Conservation (phyloP, 2,113 vertebrate species). For the Cranoglanis bouderius region DNA sequence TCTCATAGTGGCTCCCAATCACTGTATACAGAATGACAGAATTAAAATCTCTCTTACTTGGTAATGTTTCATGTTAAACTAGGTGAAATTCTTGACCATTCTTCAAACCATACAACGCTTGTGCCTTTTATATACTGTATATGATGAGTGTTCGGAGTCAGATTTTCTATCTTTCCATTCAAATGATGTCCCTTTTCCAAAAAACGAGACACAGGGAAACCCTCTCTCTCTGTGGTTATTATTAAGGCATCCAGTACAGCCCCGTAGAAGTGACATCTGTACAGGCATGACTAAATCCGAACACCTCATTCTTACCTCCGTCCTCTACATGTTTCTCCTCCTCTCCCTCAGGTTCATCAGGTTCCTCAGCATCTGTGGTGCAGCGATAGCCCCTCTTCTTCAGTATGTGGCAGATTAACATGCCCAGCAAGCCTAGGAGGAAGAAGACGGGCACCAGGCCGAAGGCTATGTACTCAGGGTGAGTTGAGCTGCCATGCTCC, state of each 20-base stretch:
- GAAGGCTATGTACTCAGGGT: conserved; percentile 79
- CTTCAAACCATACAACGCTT: background rate
- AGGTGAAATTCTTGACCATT: background rate
- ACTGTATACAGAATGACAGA: background rate
- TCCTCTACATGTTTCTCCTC: conserved; percentile 74
- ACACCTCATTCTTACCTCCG: conserved; percentile 73
- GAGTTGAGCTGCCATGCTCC: fast-evolving
- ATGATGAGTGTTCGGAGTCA: background rate
- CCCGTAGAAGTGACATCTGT: background rate
- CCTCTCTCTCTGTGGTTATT: background rate
- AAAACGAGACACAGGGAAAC: no score
- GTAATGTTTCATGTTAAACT: background rate
- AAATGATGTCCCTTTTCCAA: background rate
- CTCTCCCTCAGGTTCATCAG: conserved; percentile 68
- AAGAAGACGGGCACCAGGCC: conserved; percentile 87
- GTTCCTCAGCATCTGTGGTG: conserved; percentile 83
- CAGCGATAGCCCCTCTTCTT: conserved; percentile 95
- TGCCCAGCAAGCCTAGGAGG: conserved; percentile 87
- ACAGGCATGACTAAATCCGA: background rate
- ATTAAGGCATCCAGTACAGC: background rate
- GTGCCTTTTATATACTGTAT: background rate
- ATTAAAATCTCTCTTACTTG: background rate
- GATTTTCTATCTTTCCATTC: background rate
- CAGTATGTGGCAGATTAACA: conserved; percentile 90
- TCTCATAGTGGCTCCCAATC: background rate